These are phyloP conservation scores for Dicyrtoma fusca DNA, from an alignment of 2,888 invertebrate genomes.

Conservation along the genomic window DNA sequence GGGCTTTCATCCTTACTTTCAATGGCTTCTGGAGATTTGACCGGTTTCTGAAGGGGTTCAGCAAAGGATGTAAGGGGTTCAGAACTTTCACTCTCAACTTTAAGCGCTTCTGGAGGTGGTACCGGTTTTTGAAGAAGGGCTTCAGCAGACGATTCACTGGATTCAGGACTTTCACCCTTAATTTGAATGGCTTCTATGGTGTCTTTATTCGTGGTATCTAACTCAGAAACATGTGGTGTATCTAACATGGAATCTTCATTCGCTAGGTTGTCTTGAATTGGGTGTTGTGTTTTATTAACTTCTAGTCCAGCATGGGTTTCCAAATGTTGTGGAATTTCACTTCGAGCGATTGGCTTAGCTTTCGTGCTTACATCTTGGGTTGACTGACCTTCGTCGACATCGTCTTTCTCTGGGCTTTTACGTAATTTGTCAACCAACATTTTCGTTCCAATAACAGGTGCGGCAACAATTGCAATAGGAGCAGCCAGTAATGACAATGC, in stretches of 20 bases:
- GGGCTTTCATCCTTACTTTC: too few species aligned
- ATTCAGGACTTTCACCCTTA: too few species aligned
- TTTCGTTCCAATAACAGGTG: conserved; percentile 17
- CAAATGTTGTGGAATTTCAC: not conserved
- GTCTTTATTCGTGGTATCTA: too few species aligned
- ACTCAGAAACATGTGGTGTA: too few species aligned
- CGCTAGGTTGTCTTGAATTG: not conserved
- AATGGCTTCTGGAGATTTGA: too few species aligned
- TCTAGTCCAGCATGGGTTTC: not conserved
- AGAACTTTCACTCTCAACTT: too few species aligned
- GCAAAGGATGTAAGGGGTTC: too few species aligned
- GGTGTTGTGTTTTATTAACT: not conserved
- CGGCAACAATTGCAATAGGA: conserved; percentile 11
- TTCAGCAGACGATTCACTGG: too few species aligned
- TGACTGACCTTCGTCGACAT: not conserved
- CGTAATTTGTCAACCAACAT: conserved; percentile 3
- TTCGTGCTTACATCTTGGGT: not conserved
- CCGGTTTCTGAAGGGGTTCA: too few species aligned
- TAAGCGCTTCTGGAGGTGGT: too few species aligned
- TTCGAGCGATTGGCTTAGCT: not conserved
- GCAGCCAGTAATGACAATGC: not conserved
- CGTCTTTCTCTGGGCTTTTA: not conserved
- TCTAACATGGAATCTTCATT: not conserved
- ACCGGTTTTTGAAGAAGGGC: too few species aligned
- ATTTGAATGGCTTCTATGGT: too few species aligned